Evolutionary conservation across 2,797 vertebrate species (phyloP), one percentile per base, ranked within the genome.

Genomic region (Furcifer pardalis): DNA sequence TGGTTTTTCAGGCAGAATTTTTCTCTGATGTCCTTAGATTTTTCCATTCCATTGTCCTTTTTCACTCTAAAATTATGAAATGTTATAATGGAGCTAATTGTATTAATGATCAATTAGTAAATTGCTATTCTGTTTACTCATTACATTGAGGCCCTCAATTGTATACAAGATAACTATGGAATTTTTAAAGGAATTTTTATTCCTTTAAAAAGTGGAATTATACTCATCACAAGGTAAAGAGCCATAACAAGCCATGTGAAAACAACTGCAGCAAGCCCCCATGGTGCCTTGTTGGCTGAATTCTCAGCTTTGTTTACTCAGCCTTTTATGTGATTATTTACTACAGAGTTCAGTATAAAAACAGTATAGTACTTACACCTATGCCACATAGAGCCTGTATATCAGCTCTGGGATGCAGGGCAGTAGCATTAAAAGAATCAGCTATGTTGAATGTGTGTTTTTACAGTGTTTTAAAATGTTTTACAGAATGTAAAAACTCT

Each of bases 401-500:
- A 93, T 89, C 89, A 92, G 93, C 93, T 93, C 91, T 91, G 93
- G 93, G 93, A 95, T 89, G 86, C 87, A 88, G 89, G 89, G 93
- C 90, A 93, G 92, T 88, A 88, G 89, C 89, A 92, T 90, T 93
- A 93, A 93, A 91, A 93, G 92, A 93, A 91, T 92, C 92, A 93
- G 91, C 89, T 86, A 93, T 90, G 91, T 92, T 94, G 92, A 92
- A 93, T 0, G 2, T 89, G 91, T 93, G 90, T 88, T 93, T 95
- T 94, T 94, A 91, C 91, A 91, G 42, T 93, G 90, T 93, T 94
- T 94, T 93, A 84, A 93, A 93, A 91, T 75, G 86, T 92, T 95
- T 95, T 95, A 95, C 89, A 92, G 88, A 92, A 94, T 94, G 94
- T 95, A 94, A 89, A 94, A 94, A 93, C 89, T 90, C 91, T 94